Evolutionary conservation across 2,888 invertebrate species (phyloP).

Genomic region (Rhingia rostrata): DNA sequence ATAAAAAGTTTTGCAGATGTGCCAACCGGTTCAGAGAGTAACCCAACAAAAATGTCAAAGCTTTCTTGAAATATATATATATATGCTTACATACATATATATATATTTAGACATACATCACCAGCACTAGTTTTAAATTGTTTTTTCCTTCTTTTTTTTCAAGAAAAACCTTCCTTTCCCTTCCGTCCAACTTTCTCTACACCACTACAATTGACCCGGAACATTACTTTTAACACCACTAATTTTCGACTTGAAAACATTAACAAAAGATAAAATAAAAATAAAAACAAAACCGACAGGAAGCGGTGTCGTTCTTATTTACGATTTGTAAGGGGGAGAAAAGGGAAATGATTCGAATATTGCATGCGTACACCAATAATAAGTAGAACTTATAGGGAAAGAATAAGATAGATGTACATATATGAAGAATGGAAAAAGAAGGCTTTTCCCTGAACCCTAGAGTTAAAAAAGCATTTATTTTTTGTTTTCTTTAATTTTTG

Average conservation of each 20-base stretch:
- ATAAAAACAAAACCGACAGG: neutral
- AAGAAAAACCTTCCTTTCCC: neutral
- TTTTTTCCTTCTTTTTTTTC: neutral
- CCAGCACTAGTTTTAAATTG: neutral
- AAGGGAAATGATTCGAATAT: conserved; percentile 14
- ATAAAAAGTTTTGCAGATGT: neutral
- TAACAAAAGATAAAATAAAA: too few relatives aligned
- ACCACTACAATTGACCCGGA: neutral
- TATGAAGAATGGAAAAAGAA: conserved; percentile 7
- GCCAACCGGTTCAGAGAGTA: too few relatives aligned
- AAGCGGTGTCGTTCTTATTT: conserved; percentile 9
- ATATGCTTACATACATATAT: too few relatives aligned
- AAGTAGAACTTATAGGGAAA: conserved; percentile 8
- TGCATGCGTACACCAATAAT: conserved; percentile 31
- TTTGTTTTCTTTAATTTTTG: conserved; percentile 18
- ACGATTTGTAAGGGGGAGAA: neutral
- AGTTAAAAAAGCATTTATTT: neutral
- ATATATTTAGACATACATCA: too few relatives aligned
- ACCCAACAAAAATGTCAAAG: too few relatives aligned
- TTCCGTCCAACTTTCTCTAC: neutral
- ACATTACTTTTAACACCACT: neutral
- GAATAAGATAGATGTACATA: conserved; percentile 5
- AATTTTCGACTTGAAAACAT: neutral
- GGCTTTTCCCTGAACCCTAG: conserved; percentile 36
- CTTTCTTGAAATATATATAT: too few relatives aligned